These are phyloP conservation scores for Erebia ligea DNA, from an alignment of 2,888 invertebrate genomes.

Conservation along the genomic window DNA sequence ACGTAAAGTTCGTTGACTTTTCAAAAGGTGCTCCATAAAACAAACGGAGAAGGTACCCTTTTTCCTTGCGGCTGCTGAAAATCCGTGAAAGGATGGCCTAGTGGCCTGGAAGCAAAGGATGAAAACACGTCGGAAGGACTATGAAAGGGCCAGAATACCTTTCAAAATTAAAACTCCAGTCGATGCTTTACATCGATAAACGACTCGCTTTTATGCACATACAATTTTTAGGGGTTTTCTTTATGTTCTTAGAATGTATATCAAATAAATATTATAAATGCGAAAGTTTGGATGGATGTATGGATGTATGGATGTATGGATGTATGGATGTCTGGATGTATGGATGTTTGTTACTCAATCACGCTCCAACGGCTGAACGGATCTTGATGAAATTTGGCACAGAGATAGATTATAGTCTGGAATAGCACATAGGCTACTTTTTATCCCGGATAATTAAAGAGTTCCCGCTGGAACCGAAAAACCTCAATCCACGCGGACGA, in stretches of 20 bases:
- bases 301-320: too few species aligned
- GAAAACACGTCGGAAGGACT: slow-evolving; percentile 19
- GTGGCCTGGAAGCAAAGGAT: slow-evolving; percentile 25
- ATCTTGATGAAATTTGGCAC: too few species aligned
- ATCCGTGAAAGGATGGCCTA: slow-evolving; percentile 22
- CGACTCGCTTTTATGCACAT: background rate
- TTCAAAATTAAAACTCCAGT: slow-evolving; percentile 20
- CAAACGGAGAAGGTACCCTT: slow-evolving; percentile 10
- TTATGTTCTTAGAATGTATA: background rate
- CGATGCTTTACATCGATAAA: slow-evolving; percentile 13
- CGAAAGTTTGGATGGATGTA: too few species aligned
- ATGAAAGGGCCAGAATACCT: slow-evolving; percentile 17
- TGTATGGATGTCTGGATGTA: too few species aligned
- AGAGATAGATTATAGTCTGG: too few species aligned
- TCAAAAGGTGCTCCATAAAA: slow-evolving; percentile 24
- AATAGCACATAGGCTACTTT: too few species aligned
- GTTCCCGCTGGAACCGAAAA: too few species aligned
- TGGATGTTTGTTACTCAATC: too few species aligned
- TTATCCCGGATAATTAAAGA: too few species aligned
- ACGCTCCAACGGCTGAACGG: too few species aligned
- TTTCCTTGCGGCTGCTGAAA: slow-evolving; percentile 22
- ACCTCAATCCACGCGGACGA: too few species aligned
- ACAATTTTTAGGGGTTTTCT: background rate
- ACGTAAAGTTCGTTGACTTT: slow-evolving; percentile 20
- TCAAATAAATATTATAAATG: too few species aligned